Evolutionary conservation across 2,113 vertebrate genomes (phyloP).

Genomic region (Cepphus grylle): DNA sequence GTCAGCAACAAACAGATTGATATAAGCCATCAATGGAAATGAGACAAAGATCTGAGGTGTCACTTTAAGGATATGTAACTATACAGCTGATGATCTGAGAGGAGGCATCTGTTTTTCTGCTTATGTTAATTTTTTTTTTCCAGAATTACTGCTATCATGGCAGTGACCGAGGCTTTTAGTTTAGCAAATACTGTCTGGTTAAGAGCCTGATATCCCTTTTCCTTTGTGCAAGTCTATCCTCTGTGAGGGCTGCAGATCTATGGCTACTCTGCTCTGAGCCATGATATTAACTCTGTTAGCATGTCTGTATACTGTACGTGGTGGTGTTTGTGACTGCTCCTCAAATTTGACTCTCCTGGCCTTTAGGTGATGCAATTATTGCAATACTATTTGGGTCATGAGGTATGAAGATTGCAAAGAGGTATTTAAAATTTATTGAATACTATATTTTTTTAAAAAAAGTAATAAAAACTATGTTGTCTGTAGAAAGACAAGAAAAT

Average conservation of each 20-base stretch:
- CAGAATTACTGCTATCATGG: not conserved
- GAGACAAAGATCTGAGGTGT: not conserved
- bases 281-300: not conserved
- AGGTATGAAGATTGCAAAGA: not conserved
- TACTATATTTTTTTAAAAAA: not conserved
- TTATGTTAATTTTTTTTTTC: not conserved
- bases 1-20: not conserved
- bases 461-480: not conserved
- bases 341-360: not conserved
- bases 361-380: not conserved
- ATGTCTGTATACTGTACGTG: accelerated
- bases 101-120: not conserved
- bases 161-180: not conserved
- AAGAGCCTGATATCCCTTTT: not conserved
- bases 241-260: not conserved
- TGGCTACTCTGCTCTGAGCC: not conserved
- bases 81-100: not conserved
- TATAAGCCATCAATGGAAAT: not conserved
- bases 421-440: not conserved
- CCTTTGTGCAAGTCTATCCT: not conserved
- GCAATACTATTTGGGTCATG: not conserved
- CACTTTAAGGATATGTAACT: not conserved
- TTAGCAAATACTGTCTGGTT: not conserved
- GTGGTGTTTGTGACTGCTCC: not conserved
- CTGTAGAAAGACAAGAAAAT: not conserved